A percentile compares a stretch with the other conserved stretches of the same genome.
These are phyloP conservation scores for Polietes domitor DNA, from an alignment of 2,888 invertebrate species.

Conservation along the genomic window DNA sequence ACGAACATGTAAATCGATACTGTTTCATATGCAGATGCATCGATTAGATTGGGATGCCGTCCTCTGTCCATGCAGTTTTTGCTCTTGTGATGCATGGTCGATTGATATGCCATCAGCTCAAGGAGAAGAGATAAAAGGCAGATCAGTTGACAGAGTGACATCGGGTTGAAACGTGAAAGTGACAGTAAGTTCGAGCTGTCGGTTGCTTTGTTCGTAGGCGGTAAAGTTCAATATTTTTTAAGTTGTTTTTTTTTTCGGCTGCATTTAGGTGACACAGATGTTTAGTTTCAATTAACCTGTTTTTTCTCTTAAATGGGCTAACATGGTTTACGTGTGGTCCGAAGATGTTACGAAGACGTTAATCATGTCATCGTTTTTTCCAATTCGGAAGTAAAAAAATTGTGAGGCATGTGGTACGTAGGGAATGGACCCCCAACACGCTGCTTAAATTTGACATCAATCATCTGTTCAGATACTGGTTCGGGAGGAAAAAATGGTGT, in stretches of 20 bases:
- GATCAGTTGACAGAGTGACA: slow-evolving; percentile 3
- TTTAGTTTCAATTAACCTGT: slow-evolving; percentile 7
- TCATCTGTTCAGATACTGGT: not conserved
- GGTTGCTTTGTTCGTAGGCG: slow-evolving; percentile 30
- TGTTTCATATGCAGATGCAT: slow-evolving; percentile 39
- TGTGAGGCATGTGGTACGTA: not conserved
- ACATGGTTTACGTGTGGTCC: not conserved
- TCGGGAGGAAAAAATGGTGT: no score
- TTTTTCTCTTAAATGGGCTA: not conserved
- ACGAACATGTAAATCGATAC: slow-evolving; percentile 56
- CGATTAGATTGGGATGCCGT: slow-evolving; percentile 29
- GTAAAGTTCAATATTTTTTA: slow-evolving; percentile 29
- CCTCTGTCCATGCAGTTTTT: slow-evolving; percentile 19
- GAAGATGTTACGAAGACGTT: not conserved
- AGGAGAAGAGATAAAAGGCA: slow-evolving; percentile 4
- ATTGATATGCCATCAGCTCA: not conserved
- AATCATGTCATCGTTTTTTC: not conserved
- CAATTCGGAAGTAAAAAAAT: slow-evolving; percentile 9
- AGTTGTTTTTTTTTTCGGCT: not conserved
- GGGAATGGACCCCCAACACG: not conserved
- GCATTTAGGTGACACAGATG: not conserved
- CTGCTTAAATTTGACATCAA: not conserved
- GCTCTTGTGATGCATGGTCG: slow-evolving; percentile 24
- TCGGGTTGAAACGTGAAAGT: not conserved
- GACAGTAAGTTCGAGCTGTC: not conserved